Conservation (phyloP, 37 sponge, comb jelly and placozoan species). For the Eunapius fragilis region DNA sequence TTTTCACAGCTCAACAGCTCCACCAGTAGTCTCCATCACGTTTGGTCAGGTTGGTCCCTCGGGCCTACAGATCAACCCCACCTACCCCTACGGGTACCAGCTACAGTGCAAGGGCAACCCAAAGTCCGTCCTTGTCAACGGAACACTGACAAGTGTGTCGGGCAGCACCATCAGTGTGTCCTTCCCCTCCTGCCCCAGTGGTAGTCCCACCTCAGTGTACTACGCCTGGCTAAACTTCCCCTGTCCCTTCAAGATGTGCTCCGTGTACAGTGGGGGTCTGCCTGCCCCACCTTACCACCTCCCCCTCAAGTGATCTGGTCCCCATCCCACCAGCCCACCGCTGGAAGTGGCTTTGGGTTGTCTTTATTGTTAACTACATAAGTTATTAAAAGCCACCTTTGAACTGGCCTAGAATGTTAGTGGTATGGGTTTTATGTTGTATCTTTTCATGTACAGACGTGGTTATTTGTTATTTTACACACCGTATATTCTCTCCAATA, state of each 20-base stretch:
- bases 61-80: background rate
- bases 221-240: slow-evolving; percentile 37
- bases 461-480: no score
- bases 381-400: background rate
- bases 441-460: no score
- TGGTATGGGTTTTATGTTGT: background rate
- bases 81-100: slow-evolving; percentile 10
- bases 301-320: background rate
- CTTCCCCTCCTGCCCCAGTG: slow-evolving; percentile 5
- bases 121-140: background rate
- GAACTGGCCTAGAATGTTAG: background rate
- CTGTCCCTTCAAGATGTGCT: slow-evolving; percentile 24
- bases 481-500: no score
- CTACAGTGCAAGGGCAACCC: background rate
- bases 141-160: background rate
- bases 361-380: background rate
- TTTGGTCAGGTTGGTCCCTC: background rate
- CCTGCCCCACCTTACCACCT: slow-evolving; percentile 23
- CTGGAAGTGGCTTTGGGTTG: background rate
- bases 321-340: background rate
- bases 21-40: background rate
- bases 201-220: background rate
- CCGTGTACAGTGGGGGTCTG: slow-evolving; percentile 22
- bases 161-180: background rate
- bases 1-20: background rate